Conservation (phyloP, 2,888 invertebrate genomes). For the Polymixis flavicincta region DNA sequence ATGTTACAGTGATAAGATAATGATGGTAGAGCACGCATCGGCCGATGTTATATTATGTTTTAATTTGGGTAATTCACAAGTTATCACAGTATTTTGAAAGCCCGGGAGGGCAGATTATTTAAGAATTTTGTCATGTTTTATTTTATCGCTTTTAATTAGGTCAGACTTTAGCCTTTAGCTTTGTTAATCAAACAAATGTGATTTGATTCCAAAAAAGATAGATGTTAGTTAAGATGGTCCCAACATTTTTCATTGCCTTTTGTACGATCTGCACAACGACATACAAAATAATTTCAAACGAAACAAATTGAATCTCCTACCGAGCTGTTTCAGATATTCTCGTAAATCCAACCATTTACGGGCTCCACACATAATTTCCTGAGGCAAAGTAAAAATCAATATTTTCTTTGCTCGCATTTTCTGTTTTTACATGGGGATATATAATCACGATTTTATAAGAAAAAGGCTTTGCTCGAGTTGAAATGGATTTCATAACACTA, state of each 20-base stretch:
- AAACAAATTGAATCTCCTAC: slow-evolving; percentile 20
- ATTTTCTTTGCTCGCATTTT: not conserved
- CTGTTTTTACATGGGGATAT: not conserved
- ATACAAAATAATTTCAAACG: not conserved
- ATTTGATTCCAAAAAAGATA: not conserved
- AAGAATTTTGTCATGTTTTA: not conserved
- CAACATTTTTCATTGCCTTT: not conserved
- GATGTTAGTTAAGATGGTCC: not conserved
- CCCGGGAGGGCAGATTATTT: not conserved
- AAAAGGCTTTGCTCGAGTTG: not conserved
- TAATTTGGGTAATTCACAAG: slow-evolving; percentile 13
- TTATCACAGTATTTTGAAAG: not conserved
- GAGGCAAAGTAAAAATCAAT: slow-evolving; percentile 13
- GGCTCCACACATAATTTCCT: slow-evolving; percentile 19
- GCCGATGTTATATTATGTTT: not conserved
- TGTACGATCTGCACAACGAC: not conserved
- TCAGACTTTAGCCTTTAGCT: not conserved
- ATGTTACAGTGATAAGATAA: slow-evolving; percentile 32
- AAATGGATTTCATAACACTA: not conserved
- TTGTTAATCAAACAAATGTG: not conserved
- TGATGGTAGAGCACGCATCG: not conserved
- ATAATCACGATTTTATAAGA: not conserved
- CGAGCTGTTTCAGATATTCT: not conserved
- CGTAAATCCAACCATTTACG: slow-evolving; percentile 1
- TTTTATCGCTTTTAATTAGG: too few relatives aligned